Evolutionary conservation across 2,113 vertebrate species (phyloP), one percentile per base, ranked within the genome.

Genomic region (Spea bombifrons): DNA sequence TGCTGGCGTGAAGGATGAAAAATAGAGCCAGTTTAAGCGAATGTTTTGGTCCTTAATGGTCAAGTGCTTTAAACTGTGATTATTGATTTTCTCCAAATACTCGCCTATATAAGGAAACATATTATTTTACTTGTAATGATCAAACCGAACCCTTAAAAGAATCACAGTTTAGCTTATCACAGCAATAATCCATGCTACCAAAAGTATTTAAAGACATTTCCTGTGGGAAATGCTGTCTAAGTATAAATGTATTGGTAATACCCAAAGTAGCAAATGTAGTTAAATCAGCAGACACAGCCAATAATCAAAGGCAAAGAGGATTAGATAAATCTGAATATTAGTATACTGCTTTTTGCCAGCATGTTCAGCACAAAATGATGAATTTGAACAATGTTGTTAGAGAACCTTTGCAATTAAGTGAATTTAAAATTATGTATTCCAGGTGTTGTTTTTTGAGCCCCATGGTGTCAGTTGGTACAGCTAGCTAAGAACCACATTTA

Each of bases 101-200:
- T 45, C 43, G 65, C 46, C n/a, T 72, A 48, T 55, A 13, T 59
- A 57, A 66, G 76, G 48, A 78, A 43, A 66, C 48, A 57, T 73
- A 73, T n/a, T 73, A 73, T 80, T 80, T 43, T 47, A n/a, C 44
- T 64, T 73, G 68, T 66, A 80, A 73, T 66, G 50, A 66, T 47
- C 64, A 64, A 57, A 74, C 15, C 16, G n/a, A 44, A 52, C 61
- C 45, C 69, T 66, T 72, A 71, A 75, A 71, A 72, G 66, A 78
- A 78, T 72, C 75, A 69, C 43, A 72, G 69, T 80, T 73, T 67
- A 80, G 71, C 71, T 80, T 72, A 80, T 66, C 61, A 57, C 59
- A 65, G 77, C 61, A 73, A 73, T 80, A 80, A 73, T 61, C 10
- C 63, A 48, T 43, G 66, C 66, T 80, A 49, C 70, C 65, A 49